Evolutionary conservation across 2,888 invertebrate species (phyloP), one percentile per base, ranked within the genome.

Genomic region (Aplocera efformata): DNA sequence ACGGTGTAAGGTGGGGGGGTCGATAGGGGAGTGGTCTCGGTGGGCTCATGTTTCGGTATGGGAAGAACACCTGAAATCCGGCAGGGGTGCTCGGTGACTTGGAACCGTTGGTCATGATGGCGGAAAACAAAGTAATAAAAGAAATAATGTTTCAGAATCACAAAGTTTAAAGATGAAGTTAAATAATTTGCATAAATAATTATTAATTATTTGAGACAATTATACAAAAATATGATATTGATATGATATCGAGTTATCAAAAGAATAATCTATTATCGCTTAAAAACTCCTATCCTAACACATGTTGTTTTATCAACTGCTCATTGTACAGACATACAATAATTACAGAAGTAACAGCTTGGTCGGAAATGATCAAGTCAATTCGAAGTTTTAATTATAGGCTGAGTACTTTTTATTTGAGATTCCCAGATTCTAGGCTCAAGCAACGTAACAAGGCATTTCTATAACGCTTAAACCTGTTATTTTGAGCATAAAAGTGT

Each of bases 1-100:
- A 44, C 44, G 31, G 58, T 44, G 40, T 38, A 64, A 59, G 56
- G 67, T 66, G 68, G 56, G 67, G 67, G 71, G 68, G 63, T 63
- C 58, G 56, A 56, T 56, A 52, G 57, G 67, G 61, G 63, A 58
- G 50, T 61, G 64, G 58, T 55, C 57, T 56, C 65, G 63, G 49
- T 56, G 60, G 60, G 42, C 47, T 50, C 53, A 60, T 63, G 57
- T 56, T 56, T 59, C 56, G 53, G 57, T 60, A 56, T 58, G 55
- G 60, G 58, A 52, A 58, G 43, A 55, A 56, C 43, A 58, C 58
- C 57, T 60, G 54, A 56, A 48, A 50, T 53, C 56, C 50, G 48
- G 55, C 50, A 46, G 54, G 55, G 53, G 50, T 67, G 58, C 58
- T 63, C 59, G 40, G 47, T 55, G 55, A 50, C 53, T 50, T 47